phyloP scores from a whole-genome alignment of 1,140 invertebrate species.

The Prorops nasuta region DNA sequence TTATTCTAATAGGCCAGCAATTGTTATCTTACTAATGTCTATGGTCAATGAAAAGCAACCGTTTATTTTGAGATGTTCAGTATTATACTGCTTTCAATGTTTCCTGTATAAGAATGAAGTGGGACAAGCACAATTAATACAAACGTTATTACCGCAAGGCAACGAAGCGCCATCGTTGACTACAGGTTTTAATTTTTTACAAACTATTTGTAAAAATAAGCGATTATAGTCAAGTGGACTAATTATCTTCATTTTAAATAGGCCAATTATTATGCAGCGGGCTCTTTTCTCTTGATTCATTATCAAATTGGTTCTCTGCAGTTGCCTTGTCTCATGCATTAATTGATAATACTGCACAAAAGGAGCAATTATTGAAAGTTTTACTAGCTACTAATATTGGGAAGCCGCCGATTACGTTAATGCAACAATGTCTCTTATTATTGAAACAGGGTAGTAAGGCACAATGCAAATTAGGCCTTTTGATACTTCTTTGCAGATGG shows the following conservation, averaged over 20 bases:
- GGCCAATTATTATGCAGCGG: conserved; percentile 95
- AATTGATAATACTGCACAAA: conserved; percentile 85
- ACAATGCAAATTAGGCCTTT: conserved; percentile 86
- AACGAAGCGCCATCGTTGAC: conserved; percentile 68
- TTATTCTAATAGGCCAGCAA: conserved; percentile 69
- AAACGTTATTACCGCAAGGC: conserved; percentile 85
- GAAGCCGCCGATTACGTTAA: conserved; percentile 79
- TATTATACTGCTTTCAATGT: conserved; percentile 96
- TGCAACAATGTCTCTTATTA: conserved; percentile 83
- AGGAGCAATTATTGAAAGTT: conserved; percentile 90
- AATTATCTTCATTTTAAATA: conserved; percentile 34
- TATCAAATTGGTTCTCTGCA: conserved; percentile 97
- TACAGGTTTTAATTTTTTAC: conserved; percentile 42
- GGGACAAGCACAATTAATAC: conserved; percentile 84
- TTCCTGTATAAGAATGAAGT: conserved; percentile 92
- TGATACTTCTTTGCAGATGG: conserved; percentile 92
- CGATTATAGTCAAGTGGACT: background rate
- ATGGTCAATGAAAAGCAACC: conserved; percentile 99
- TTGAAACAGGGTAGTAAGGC: conserved; percentile 83
- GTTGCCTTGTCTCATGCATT: conserved; percentile 88
- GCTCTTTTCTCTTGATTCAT: conserved; percentile 83
- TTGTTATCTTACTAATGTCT: conserved; percentile 94
- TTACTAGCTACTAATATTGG: conserved; percentile 84
- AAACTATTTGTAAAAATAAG: background rate
- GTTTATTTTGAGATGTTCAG: conserved; percentile 86